Conservation (phyloP, 2,113 vertebrate species). For the Mustelus asterias region DNA sequence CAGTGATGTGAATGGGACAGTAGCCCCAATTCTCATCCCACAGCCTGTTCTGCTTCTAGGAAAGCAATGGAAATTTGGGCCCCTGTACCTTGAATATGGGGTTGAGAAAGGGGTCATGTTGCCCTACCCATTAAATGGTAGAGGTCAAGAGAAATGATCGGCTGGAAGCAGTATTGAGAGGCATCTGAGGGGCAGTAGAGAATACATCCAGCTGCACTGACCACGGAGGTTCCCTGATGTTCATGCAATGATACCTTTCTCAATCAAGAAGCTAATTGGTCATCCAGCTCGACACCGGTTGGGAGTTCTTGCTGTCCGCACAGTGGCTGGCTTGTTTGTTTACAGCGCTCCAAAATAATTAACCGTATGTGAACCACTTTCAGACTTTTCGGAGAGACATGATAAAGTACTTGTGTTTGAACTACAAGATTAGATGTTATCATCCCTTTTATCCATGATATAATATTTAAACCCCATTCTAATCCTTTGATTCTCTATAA, state of each 20-base stretch:
- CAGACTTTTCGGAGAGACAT: not conserved
- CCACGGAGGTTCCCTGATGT: not conserved
- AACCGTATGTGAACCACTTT: not conserved
- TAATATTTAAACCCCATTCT: not conserved
- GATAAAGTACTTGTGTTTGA: not conserved
- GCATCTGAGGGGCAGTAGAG: not conserved
- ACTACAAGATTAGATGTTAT: not conserved
- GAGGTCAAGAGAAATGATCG: not conserved
- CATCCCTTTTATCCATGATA: not conserved
- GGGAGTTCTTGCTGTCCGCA: not conserved
- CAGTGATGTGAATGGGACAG: not conserved
- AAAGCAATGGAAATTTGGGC: not conserved
- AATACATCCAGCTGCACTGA: not conserved
- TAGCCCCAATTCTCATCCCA: not conserved
- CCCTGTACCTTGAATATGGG: not conserved
- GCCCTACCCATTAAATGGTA: not conserved
- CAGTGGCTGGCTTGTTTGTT: not conserved
- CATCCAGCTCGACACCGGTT: too few species aligned
- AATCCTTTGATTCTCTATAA: slow-evolving; percentile 7
- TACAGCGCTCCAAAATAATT: not conserved
- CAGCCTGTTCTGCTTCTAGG: not conserved
- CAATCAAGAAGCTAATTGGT: not conserved
- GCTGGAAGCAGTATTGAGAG: not conserved
- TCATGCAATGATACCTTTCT: not conserved
- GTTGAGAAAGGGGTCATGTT: not conserved